Evolutionary conservation across 2,113 vertebrate species (phyloP), one percentile per base, ranked within the genome.

Genomic region (Mellivora capensis): DNA sequence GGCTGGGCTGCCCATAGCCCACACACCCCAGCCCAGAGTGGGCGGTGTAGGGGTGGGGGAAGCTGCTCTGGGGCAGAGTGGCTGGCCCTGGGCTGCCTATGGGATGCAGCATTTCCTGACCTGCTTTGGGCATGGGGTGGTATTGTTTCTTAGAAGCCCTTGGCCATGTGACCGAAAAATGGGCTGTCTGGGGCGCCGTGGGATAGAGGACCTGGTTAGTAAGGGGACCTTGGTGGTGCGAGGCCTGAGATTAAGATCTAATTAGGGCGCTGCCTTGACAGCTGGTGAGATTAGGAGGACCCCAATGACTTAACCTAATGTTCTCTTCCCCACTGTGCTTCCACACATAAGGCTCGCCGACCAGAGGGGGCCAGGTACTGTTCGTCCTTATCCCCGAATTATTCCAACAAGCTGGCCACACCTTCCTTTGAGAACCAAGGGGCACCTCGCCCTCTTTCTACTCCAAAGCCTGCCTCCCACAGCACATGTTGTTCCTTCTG

Each of bases 1-100:
- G 93, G 92, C 97, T 93, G 96, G 85, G 93, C 91, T 80, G 97
- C 77, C 94, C 85, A 91, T 69, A 34, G 7, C 7, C 52, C 3
- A 5, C 9, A 2, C 6, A 14, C 14, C 62, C 67, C 3, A 6
- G 31, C 14, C 44, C 17, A 42, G 71, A 15, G 42, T 23, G 10
- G 5, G 42, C 2, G 14, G 49, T 52, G 14, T 76, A 42, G 42
- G 72, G 27, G 14, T 8, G 27, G 9, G n/a, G 91, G 17, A 76
- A 49, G 44, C 49, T 12, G 11, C 62, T 59, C 10, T 9, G 13
- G 42, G 8, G 3, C 11, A 27, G 49, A 84, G 86, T 6, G 47
- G 80, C 13, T 23, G 87, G 25, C 59, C 54, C 29, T 20, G 25
- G 21, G 37, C 39, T 34, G n/a, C 29, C 34, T 83, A 34, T 3